Percentiles rank a stretch among this genome's conserved stretches.
Evolutionary conservation across 1,140 invertebrate genomes (phyloP).

Genomic region (Acromyrmex echinatior): DNA sequence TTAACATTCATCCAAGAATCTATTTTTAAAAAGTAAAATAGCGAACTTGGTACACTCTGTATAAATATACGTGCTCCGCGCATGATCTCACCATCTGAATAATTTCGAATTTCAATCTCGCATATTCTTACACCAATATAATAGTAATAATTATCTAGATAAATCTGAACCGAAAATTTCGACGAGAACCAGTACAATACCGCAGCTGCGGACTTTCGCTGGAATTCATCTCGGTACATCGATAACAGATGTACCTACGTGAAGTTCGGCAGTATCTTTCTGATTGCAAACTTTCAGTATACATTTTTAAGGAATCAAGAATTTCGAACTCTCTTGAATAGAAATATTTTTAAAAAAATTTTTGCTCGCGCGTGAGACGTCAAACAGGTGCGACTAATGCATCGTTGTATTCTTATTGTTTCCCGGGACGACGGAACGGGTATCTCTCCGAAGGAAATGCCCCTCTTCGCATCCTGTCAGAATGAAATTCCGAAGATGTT

Average conservation of each 20-base stretch:
- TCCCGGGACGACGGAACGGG: neutral
- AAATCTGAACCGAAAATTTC: constrained; percentile 53
- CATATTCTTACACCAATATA: constrained; percentile 31
- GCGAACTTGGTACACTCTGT: constrained; percentile 35
- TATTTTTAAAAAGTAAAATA: constrained; percentile 1
- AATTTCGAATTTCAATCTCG: constrained; percentile 14
- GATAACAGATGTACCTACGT: constrained; percentile 1
- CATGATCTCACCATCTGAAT: constrained; percentile 20
- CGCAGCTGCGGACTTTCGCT: neutral
- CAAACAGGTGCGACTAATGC: neutral
- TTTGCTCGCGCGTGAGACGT: constrained; percentile 9
- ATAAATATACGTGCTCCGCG: constrained; percentile 43
- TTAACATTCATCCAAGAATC: neutral
- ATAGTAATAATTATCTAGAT: constrained; percentile 62
- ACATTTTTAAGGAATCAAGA: constrained; percentile 59
- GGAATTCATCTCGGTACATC: constrained; percentile 17
- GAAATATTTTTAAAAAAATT: constrained; percentile 57
- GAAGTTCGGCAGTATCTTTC: constrained; percentile 64
- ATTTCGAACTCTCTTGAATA: constrained; percentile 50
- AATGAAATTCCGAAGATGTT: constrained; percentile 50
- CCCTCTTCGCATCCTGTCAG: constrained; percentile 40
- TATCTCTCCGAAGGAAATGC: constrained; percentile 1
- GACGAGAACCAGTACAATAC: constrained; percentile 1
- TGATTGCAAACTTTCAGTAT: constrained; percentile 74
- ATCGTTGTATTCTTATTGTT: constrained; percentile 18